These are phyloP conservation scores for Heterotis niloticus DNA, from an alignment of 2,113 vertebrate genomes.

Conservation along the genomic window DNA sequence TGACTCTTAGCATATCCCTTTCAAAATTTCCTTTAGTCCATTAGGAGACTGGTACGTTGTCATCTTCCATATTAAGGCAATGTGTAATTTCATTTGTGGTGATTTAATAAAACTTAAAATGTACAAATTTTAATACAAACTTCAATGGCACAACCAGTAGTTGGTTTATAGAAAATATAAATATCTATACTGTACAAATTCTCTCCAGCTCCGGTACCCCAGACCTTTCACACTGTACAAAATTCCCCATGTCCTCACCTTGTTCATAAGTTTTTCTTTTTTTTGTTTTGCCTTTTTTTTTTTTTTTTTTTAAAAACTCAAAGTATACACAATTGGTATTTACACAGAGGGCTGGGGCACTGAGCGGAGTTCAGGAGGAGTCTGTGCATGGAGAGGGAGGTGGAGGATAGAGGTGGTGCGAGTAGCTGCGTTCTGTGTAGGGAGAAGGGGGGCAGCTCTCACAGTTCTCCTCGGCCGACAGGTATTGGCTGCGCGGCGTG, in stretches of 20 bases:
- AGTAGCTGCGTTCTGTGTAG: slow-evolving; percentile 92
- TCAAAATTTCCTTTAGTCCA: slow-evolving; percentile 60
- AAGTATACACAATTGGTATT: slow-evolving; percentile 69
- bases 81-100: slow-evolving; percentile 75
- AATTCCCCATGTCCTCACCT: slow-evolving; percentile 42
- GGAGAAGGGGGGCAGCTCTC: slow-evolving; percentile 96
- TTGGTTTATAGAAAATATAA: slow-evolving; percentile 98
- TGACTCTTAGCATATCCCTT: slow-evolving; percentile 56
- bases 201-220: slow-evolving; percentile 58
- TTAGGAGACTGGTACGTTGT: slow-evolving; percentile 52
- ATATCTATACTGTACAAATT: slow-evolving; percentile 95
- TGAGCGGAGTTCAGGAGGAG: slow-evolving; percentile 78
- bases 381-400: slow-evolving; percentile 94
- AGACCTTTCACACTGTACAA: slow-evolving; percentile 64
- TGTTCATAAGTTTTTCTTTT: slow-evolving; percentile 40
- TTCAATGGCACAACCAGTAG: slow-evolving; percentile 89
- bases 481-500: slow-evolving; percentile 91
- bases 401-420: slow-evolving; percentile 87
- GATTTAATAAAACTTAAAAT: slow-evolving; percentile 79
- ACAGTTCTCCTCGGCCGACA: slow-evolving; percentile 95
- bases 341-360: slow-evolving; percentile 71
- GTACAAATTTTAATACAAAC: slow-evolving; percentile 93
- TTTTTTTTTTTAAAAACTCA: slow-evolving; percentile 49
- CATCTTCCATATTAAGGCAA: slow-evolving; percentile 87
- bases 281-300: no score